A percentile compares a stretch with the other conserved stretches of the same genome.
Conservation (phyloP, 1,140 invertebrate species). For the Papilio glaucus region DNA sequence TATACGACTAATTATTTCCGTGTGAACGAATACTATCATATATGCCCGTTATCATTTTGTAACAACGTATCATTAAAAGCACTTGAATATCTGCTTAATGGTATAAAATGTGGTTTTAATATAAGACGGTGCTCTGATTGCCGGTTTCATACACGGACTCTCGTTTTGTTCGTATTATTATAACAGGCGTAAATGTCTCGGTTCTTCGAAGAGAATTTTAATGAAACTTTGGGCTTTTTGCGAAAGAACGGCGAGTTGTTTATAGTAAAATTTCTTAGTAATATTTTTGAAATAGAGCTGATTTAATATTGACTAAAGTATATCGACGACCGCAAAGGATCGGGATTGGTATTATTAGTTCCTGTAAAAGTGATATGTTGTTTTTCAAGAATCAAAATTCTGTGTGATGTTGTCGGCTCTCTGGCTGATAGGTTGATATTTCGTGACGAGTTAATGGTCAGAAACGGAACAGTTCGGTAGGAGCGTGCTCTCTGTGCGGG, state of each 20-base stretch:
- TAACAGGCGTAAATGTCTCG: constrained; percentile 10
- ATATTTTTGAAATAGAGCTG: neutral
- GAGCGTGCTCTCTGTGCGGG: neutral
- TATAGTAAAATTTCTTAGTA: neutral
- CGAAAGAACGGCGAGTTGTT: neutral
- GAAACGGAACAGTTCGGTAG: constrained; percentile 26
- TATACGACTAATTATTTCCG: constrained; percentile 46
- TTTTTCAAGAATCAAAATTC: too few species aligned
- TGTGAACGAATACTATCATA: constrained; percentile 45
- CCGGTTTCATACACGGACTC: constrained; percentile 21
- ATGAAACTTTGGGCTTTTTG: constrained; percentile 12
- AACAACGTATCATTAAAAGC: constrained; percentile 38
- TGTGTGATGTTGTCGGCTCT: too few species aligned
- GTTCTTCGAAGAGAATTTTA: constrained; percentile 18
- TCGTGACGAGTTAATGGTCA: neutral
- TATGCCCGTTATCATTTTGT: constrained; percentile 39
- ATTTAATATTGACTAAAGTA: neutral
- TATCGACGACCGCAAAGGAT: too few species aligned
- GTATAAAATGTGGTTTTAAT: constrained; percentile 36
- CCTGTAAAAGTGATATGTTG: too few species aligned
- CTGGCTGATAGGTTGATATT: too few species aligned
- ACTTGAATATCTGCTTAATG: constrained; percentile 39
- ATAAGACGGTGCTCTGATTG: constrained; percentile 32
- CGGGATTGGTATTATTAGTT: too few species aligned
- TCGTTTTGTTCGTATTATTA: constrained; percentile 18